A percentile compares a stretch with the other conserved stretches of the same genome.
Conservation (phyloP, 2,888 invertebrate species). For the Cacoxenus indagator region DNA sequence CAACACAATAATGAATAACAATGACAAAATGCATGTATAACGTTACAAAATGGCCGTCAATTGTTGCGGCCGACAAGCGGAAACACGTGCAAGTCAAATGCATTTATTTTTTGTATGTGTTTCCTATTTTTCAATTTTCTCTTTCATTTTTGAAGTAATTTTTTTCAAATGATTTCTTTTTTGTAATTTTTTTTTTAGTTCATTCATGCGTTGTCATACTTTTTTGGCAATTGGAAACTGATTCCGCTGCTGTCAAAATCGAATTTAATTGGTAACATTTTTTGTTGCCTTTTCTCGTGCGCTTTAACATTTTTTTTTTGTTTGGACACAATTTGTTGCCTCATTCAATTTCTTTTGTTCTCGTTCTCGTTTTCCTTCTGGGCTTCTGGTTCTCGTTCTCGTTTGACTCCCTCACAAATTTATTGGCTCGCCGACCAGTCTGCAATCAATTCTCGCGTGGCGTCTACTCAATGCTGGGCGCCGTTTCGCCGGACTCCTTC, state of each 20-base stretch:
- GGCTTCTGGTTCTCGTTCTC: background rate
- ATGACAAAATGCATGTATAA: conserved; percentile 13
- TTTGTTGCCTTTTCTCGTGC: background rate
- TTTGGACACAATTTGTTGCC: background rate
- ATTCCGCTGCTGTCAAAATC: background rate
- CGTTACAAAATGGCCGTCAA: background rate
- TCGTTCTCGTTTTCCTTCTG: background rate
- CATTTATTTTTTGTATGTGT: background rate
- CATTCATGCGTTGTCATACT: conserved; percentile 28
- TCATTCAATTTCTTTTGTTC: conserved; percentile 21
- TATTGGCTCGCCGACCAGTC: conserved; percentile 74
- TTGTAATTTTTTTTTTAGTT: conserved; percentile 21
- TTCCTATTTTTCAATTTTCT: background rate
- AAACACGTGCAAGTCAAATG: conserved; percentile 3
- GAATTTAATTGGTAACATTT: conserved; percentile 20
- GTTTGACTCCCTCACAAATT: conserved; percentile 41
- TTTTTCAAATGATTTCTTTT: background rate
- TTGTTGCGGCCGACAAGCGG: conserved; percentile 1
- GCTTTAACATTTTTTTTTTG: too few relatives aligned
- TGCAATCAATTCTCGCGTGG: conserved; percentile 92
- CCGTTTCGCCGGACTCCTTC: conserved; percentile 92
- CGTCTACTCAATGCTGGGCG: conserved; percentile 91
- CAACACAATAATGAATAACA: conserved; percentile 21
- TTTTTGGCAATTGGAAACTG: background rate
- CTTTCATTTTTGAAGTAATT: background rate